These are phyloP conservation scores for Oceanodroma tethys DNA, from an alignment of 2,113 vertebrate species.

Conservation along the genomic window DNA sequence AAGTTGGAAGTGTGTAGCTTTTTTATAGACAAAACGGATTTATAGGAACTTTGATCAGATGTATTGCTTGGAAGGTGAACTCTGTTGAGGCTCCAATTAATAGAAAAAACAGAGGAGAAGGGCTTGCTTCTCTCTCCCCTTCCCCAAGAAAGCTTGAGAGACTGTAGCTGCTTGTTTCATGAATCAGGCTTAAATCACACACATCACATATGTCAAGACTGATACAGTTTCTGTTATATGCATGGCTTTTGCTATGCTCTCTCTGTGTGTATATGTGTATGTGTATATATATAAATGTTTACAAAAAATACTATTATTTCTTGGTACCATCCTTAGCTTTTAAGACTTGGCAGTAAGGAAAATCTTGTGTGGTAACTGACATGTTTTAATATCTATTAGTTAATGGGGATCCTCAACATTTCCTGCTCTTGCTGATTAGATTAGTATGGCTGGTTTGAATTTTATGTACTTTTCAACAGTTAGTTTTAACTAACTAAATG, in stretches of 20 bases:
- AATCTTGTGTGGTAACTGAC: not conserved
- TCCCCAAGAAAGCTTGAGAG: not conserved
- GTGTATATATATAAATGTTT: not conserved
- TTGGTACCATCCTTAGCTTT: not conserved
- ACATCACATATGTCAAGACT: not conserved
- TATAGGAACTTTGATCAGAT: not conserved
- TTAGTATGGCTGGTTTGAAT: not conserved
- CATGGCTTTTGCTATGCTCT: not conserved
- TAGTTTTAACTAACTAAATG: not conserved
- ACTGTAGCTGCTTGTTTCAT: not conserved
- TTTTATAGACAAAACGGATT: not conserved
- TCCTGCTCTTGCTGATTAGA: not conserved
- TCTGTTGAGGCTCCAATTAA: not conserved
- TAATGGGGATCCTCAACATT: not conserved
- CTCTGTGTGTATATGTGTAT: rapidly evolving
- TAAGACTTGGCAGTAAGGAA: not conserved
- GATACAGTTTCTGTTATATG: not conserved
- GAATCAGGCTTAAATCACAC: not conserved
- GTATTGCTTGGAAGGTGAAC: not conserved
- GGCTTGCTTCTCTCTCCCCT: not conserved
- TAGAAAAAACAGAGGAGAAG: not conserved
- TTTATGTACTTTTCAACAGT: not conserved
- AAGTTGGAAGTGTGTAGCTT: not conserved
- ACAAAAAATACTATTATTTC: not conserved
- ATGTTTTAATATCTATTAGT: not conserved